These are phyloP conservation scores for Takifugu rubripes DNA, from an alignment of 2,797 vertebrate species.

Conservation along the genomic window DNA sequence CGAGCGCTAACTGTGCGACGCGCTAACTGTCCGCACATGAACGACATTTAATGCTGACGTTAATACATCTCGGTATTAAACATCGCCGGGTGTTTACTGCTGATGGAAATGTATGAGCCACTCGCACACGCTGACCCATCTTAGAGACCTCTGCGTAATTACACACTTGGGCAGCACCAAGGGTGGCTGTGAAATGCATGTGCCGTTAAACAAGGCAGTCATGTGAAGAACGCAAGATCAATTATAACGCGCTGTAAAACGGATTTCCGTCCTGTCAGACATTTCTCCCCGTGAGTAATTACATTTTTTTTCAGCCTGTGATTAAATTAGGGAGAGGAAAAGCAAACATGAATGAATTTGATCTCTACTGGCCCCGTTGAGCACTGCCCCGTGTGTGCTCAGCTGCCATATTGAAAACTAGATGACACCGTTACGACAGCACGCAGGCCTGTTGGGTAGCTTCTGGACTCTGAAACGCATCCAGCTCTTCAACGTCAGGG, in stretches of 20 bases:
- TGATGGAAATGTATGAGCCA: slow-evolving; percentile 6
- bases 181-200: slow-evolving; percentile 29
- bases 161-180: slow-evolving; percentile 7
- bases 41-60: slow-evolving; percentile 21
- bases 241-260: slow-evolving; percentile 36
- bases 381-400: slow-evolving; percentile 21
- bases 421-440: slow-evolving; percentile 48
- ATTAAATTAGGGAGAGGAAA: slow-evolving; percentile 39
- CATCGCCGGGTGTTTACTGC: not conserved
- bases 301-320: slow-evolving; percentile 10
- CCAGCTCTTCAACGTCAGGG: not conserved
- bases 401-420: slow-evolving; percentile 30
- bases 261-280: slow-evolving; percentile 4
- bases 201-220: slow-evolving; percentile 20
- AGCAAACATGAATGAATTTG: slow-evolving; percentile 31
- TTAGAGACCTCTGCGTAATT: slow-evolving; percentile 9
- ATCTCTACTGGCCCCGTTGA: slow-evolving; percentile 45
- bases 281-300: slow-evolving; percentile 34
- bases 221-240: slow-evolving; percentile 34
- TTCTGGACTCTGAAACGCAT: slow-evolving; percentile 29
- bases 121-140: slow-evolving; percentile 4
- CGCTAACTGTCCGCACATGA: slow-evolving; percentile 14
- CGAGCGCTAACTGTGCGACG: slow-evolving; percentile 12
- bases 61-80: not conserved
- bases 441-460: slow-evolving; percentile 12